Evolutionary conservation across 1,140 invertebrate species (phyloP).

Genomic region (Phymorhynchus buccinoides): DNA sequence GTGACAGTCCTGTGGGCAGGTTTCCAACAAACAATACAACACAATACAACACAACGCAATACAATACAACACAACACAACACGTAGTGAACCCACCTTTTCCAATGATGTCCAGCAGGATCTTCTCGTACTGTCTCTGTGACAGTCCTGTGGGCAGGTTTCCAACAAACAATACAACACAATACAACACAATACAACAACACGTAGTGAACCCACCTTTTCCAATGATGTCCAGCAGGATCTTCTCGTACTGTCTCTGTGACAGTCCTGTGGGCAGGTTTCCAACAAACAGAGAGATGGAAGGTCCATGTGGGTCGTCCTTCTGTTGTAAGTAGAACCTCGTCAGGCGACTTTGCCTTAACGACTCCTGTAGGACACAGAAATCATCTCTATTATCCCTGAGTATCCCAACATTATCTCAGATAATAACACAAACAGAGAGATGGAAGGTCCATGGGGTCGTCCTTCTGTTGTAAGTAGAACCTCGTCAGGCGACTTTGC

Average conservation of each 20-base stretch:
- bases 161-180: no score
- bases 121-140: slow-evolving; percentile 97
- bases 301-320: slow-evolving; percentile 96
- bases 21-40: slow-evolving; percentile 99
- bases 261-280: slow-evolving; percentile 95
- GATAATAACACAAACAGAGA: slow-evolving; percentile 99
- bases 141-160: slow-evolving; percentile 75
- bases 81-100: slow-evolving; percentile 86
- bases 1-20: slow-evolving; percentile 94
- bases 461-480: slow-evolving; percentile 97
- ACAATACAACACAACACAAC: no score
- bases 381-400: no score
- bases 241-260: slow-evolving; percentile 97
- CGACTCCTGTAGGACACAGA: slow-evolving; percentile 87
- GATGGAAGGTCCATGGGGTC: slow-evolving; percentile 97
- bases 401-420: no score
- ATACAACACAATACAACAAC: no score
- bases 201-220: slow-evolving; percentile 79
- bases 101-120: slow-evolving; percentile 95
- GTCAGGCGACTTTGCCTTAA: slow-evolving; percentile 98
- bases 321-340: slow-evolving; percentile 97
- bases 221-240: slow-evolving; percentile 95
- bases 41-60: no score
- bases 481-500: slow-evolving; percentile 97
- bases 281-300: slow-evolving; percentile 97